These are phyloP conservation scores for Ciconia stormi DNA, from an alignment of 2,113 vertebrate species.

Conservation along the genomic window DNA sequence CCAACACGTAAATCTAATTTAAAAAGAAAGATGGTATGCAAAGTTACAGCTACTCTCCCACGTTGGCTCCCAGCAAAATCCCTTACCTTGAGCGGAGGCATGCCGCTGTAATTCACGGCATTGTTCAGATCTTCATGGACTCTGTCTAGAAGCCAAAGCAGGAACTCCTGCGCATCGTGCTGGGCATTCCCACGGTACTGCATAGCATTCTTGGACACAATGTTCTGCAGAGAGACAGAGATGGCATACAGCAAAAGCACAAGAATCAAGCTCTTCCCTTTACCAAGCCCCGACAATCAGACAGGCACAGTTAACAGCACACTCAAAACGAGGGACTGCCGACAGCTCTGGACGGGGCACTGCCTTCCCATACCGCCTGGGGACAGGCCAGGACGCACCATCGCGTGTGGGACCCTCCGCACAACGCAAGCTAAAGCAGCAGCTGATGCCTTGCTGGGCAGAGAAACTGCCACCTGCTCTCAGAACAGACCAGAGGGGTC, in stretches of 20 bases:
- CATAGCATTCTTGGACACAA: conserved; percentile 90
- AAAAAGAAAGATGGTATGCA: background rate
- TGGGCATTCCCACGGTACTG: conserved; percentile 96
- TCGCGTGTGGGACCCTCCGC: rapidly evolving
- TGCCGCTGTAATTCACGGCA: conserved; percentile 74
- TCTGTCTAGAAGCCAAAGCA: conserved; percentile 95
- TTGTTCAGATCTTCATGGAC: conserved; percentile 96
- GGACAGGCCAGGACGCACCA: background rate
- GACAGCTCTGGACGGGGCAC: background rate
- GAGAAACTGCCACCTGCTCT: background rate
- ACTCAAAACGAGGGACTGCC: no score
- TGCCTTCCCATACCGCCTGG: background rate
- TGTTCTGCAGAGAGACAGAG: conserved; percentile 77
- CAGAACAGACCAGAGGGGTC: background rate
- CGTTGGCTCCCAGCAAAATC: rapidly evolving
- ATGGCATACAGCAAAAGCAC: rapidly evolving
- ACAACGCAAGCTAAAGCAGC: background rate
- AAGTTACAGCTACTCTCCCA: background rate
- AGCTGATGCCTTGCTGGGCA: background rate
- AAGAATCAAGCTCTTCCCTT: background rate
- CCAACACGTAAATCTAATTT: background rate
- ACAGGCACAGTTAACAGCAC: background rate
- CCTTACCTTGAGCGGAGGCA: conserved; percentile 85
- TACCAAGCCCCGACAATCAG: background rate
- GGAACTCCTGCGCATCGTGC: conserved; percentile 97